These are phyloP conservation scores for Rhysida immarginata DNA, from an alignment of 1,140 invertebrate species.

Conservation along the genomic window DNA sequence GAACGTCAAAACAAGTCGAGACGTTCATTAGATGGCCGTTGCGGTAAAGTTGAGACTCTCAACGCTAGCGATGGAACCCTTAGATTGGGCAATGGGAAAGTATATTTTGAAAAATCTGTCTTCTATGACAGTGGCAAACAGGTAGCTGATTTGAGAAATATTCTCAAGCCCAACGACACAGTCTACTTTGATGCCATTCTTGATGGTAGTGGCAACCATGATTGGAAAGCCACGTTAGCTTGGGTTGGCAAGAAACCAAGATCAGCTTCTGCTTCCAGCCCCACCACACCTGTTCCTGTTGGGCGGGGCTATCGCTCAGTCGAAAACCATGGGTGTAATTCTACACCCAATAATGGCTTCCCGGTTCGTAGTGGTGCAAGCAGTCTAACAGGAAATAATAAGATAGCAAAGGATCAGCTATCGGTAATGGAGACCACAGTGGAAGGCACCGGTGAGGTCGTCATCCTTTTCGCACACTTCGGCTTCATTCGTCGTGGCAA, in stretches of 20 bases:
- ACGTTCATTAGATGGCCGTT: not conserved
- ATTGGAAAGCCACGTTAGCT: conserved; percentile 5
- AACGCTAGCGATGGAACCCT: not conserved
- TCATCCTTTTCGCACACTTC: not conserved
- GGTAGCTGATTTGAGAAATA: not conserved
- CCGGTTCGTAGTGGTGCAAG: not conserved
- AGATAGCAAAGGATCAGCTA: not conserved
- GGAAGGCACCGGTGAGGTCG: not conserved
- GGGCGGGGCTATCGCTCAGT: not conserved
- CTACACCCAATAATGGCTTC: not conserved
- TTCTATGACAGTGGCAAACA: conserved; percentile 2
- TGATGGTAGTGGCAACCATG: not conserved
- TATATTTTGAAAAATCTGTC: not conserved
- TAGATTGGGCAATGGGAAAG: not conserved
- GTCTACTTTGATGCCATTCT: conserved; percentile 4
- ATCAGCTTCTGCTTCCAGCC: not conserved
- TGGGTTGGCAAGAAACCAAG: conserved; percentile 6
- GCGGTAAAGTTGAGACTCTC: conserved; percentile 1
- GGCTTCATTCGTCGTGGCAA: conserved; percentile 3
- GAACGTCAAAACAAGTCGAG: not conserved
- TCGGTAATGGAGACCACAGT: not conserved
- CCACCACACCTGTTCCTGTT: not conserved
- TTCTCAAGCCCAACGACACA: conserved; percentile 3
- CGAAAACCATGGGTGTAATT: not conserved
- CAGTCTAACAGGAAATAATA: not conserved